These are phyloP conservation scores for Peucedramus taeniatus DNA, from an alignment of 2,113 vertebrate species.

Conservation along the genomic window DNA sequence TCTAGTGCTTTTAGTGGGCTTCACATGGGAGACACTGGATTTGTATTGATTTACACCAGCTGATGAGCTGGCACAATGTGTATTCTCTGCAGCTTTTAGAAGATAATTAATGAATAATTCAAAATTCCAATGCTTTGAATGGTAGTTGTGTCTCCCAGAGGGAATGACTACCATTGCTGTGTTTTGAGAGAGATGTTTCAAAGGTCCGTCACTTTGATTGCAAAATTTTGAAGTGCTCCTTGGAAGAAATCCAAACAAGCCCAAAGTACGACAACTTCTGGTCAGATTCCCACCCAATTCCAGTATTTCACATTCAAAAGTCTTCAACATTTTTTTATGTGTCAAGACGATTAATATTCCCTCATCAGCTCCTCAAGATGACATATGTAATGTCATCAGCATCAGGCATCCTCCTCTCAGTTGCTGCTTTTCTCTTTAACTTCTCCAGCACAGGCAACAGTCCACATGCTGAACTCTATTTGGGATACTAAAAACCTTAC, in stretches of 20 bases:
- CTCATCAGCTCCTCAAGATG: constrained; percentile 3
- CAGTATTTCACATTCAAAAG: constrained; percentile 14
- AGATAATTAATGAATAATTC: not conserved
- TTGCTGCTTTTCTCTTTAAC: constrained; percentile 53
- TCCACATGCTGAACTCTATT: constrained; percentile 27
- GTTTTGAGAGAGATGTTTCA: not conserved
- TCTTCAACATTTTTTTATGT: constrained; percentile 1
- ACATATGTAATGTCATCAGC: constrained; percentile 41
- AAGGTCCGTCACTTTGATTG: not conserved
- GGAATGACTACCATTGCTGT: not conserved
- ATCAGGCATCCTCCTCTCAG: not conserved
- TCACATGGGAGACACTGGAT: not conserved
- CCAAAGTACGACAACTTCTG: not conserved
- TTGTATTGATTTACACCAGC: constrained; percentile 23
- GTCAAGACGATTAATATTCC: not conserved
- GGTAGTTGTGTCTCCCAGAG: not conserved
- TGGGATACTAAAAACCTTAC: constrained; percentile 52
- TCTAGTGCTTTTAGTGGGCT: not conserved
- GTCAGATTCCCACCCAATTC: constrained; percentile 20
- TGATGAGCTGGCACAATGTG: constrained; percentile 16
- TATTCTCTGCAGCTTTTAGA: not conserved
- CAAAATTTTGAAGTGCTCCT: constrained; percentile 3
- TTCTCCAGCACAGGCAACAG: constrained; percentile 27
- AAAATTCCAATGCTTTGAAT: not conserved
- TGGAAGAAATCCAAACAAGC: constrained; percentile 25